These are phyloP conservation scores for Mylabris phalerata DNA, from an alignment of 1,140 invertebrate genomes.

Conservation along the genomic window DNA sequence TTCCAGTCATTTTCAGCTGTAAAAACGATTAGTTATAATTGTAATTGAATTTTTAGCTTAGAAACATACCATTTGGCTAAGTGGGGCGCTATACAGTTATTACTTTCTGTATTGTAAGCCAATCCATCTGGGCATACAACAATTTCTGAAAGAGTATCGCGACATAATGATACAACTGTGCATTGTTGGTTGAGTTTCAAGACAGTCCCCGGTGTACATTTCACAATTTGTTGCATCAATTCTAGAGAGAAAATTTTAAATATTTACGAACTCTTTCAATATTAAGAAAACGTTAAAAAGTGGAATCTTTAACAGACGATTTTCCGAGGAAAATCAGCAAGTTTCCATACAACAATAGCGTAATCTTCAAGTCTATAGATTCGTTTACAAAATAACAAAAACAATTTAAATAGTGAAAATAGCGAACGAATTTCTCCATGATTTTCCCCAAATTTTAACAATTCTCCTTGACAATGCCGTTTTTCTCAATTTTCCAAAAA, in stretches of 20 bases:
- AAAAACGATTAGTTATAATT: too few relatives aligned
- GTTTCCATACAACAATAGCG: not conserved
- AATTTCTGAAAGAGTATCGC: constrained; percentile 24
- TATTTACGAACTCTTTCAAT: too few relatives aligned
- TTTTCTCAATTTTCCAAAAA: too few relatives aligned
- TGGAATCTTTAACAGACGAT: too few relatives aligned
- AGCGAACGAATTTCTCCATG: too few relatives aligned
- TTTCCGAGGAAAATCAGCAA: not conserved
- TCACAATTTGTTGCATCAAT: constrained; percentile 18
- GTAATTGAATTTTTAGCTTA: not conserved
- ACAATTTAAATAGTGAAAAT: too few relatives aligned
- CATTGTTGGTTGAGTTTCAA: constrained; percentile 26
- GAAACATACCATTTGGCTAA: constrained; percentile 24
- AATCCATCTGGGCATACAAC: constrained; percentile 27
- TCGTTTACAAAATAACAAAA: not conserved
- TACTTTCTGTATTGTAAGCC: constrained; percentile 22
- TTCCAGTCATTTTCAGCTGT: too few relatives aligned
- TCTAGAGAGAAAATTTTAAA: constrained; percentile 15
- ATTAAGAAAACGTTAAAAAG: not conserved
- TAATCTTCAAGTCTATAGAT: not conserved
- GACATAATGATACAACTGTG: constrained; percentile 23
- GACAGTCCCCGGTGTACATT: constrained; percentile 22
- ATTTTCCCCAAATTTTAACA: too few relatives aligned
- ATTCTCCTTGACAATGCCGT: too few relatives aligned
- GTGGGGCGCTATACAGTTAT: constrained; percentile 24